phyloP scores from a whole-genome alignment of 2,888 invertebrate species.

The Rhagophthalmus giganteus region DNA sequence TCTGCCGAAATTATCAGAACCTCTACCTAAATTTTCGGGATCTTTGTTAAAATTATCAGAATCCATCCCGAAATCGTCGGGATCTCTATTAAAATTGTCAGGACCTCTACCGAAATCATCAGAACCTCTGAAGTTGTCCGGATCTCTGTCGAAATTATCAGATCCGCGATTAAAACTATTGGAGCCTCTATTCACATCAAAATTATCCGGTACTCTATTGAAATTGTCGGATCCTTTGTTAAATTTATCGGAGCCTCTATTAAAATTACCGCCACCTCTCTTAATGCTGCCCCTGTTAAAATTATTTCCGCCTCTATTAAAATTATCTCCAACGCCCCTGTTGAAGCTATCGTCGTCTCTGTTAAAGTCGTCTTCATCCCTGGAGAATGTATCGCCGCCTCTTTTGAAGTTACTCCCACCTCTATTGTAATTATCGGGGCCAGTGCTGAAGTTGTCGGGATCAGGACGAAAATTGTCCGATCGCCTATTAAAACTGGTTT shows the following conservation, averaged over 20 bases:
- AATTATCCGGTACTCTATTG: slow-evolving; percentile 15
- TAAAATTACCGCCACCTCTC: slow-evolving; percentile 11
- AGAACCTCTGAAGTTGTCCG: slow-evolving; percentile 4
- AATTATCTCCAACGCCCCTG: slow-evolving; percentile 8
- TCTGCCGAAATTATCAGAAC: slow-evolving; percentile 5
- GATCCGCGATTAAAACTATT: slow-evolving; percentile 21
- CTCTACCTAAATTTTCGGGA: slow-evolving; percentile 1
- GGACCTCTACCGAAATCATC: slow-evolving; percentile 15
- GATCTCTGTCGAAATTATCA: slow-evolving; percentile 17
- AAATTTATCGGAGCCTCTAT: slow-evolving; percentile 7
- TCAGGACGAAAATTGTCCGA: background rate
- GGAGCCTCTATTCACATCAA: slow-evolving; percentile 16
- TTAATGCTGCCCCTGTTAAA: slow-evolving; percentile 10
- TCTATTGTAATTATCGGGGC: slow-evolving; percentile 19
- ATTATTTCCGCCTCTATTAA: slow-evolving; percentile 5
- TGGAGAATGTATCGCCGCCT: background rate
- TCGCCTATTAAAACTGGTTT: background rate
- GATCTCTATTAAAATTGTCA: slow-evolving; percentile 14
- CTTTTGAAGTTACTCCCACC: background rate
- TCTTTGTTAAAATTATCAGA: slow-evolving; percentile 2
- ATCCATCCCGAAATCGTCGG: slow-evolving; percentile 15
- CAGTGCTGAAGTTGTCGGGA: background rate
- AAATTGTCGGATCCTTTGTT: slow-evolving; percentile 9
- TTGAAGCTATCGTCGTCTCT: slow-evolving; percentile 8
- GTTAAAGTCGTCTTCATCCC: slow-evolving; percentile 4